These are phyloP conservation scores for Dendropsophus ebraccatus DNA, from an alignment of 2,113 vertebrate species.

Conservation along the genomic window DNA sequence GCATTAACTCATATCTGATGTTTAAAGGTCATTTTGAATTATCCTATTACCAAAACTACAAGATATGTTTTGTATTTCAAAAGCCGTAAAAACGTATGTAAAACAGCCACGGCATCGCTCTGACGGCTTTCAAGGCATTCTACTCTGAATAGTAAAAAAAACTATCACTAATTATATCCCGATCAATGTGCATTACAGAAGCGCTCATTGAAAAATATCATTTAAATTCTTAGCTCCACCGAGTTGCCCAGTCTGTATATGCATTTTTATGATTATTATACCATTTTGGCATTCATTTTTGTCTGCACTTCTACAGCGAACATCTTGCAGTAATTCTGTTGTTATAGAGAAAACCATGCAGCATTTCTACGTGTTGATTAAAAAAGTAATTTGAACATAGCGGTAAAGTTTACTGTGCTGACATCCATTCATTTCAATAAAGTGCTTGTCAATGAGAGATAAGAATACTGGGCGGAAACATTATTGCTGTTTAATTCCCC, in stretches of 20 bases:
- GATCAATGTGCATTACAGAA: not conserved
- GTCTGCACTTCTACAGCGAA: not conserved
- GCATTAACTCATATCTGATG: too few relatives aligned
- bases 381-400: constrained; percentile 40
- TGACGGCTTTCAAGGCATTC: too few relatives aligned
- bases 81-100: too few relatives aligned
- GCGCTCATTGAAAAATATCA: not conserved
- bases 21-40: not conserved
- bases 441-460: constrained; percentile 52
- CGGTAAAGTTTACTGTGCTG: constrained; percentile 44
- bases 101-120: too few relatives aligned
- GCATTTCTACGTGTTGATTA: constrained; percentile 37
- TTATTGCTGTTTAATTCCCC: constrained; percentile 50
- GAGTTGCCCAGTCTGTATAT: constrained; percentile 11
- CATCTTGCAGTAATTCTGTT: constrained; percentile 40
- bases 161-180: too few relatives aligned
- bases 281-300: constrained; percentile 11
- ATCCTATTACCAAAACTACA: too few relatives aligned
- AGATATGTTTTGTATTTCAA: too few relatives aligned
- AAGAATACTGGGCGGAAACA: constrained; percentile 23
- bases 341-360: constrained; percentile 28
- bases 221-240: not conserved
- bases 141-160: too few relatives aligned
- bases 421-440: constrained; percentile 38
- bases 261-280: constrained; percentile 10